Evolutionary conservation across 2,113 vertebrate genomes (phyloP).

Genomic region (Cricetomys ansorgei): DNA sequence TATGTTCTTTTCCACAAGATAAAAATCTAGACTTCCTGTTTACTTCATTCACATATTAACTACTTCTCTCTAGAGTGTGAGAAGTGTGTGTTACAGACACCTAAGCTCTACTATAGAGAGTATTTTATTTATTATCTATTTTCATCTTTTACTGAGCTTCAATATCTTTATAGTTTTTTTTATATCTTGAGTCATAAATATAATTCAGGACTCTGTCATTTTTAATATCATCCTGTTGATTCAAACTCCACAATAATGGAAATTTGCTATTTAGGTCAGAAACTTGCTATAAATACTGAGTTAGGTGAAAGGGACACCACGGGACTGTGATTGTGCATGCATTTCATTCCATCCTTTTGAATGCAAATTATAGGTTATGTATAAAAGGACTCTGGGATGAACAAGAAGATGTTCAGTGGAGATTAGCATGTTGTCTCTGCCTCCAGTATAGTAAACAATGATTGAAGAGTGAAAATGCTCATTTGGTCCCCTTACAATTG

Average conservation of each 20-base stretch:
- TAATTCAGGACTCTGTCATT: slow-evolving; percentile 32
- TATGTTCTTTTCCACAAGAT: background rate
- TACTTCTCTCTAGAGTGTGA: background rate
- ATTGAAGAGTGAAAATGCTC: slow-evolving; percentile 54
- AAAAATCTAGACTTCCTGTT: background rate
- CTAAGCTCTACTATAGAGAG: background rate
- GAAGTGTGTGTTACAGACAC: background rate
- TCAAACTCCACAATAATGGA: background rate
- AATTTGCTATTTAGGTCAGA: background rate
- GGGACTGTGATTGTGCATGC: background rate
- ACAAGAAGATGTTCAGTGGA: background rate
- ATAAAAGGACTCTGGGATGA: background rate
- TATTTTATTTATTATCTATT: background rate
- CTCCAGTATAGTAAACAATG: slow-evolving; percentile 17
- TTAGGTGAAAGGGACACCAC: background rate
- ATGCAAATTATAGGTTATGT: slow-evolving; percentile 40
- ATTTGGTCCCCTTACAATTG: background rate
- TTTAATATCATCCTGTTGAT: slow-evolving; percentile 40
- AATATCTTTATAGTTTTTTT: slow-evolving; percentile 20
- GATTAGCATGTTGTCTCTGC: slow-evolving; percentile 36
- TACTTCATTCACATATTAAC: background rate
- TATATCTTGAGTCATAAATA: slow-evolving; percentile 15
- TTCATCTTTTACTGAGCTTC: slow-evolving; percentile 8
- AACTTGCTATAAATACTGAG: slow-evolving; percentile 15
- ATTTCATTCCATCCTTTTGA: background rate